Conservation (phyloP, 2,888 invertebrate genomes). For the Protula sp. region DNA sequence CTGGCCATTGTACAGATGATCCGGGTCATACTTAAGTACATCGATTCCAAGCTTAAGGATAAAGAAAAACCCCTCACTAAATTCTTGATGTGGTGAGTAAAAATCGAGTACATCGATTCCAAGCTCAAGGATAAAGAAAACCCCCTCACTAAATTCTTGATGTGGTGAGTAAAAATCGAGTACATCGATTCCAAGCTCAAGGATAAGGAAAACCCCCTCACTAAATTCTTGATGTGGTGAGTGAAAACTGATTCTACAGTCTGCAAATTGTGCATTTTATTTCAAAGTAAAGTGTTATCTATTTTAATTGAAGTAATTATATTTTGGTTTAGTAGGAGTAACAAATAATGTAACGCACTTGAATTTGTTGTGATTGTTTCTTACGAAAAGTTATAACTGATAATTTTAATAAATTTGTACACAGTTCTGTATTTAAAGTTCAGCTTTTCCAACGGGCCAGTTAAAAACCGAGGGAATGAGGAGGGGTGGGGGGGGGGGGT, state of each 20-base stretch:
- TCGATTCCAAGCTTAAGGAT: slow-evolving; percentile 78
- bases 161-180: slow-evolving; percentile 56
- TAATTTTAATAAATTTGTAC: no score
- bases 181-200: neutral
- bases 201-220: slow-evolving; percentile 28
- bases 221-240: slow-evolving; percentile 48
- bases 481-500: neutral
- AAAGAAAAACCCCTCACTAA: slow-evolving; percentile 58
- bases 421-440: no score
- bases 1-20: slow-evolving; percentile 85
- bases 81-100: slow-evolving; percentile 46
- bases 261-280: no score
- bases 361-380: no score
- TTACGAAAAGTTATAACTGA: no score
- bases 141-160: slow-evolving; percentile 46
- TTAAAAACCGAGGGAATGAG: neutral
- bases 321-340: no score
- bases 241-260: slow-evolving; percentile 55
- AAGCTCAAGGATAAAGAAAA: slow-evolving; percentile 73
- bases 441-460: no score
- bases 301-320: no score
- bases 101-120: slow-evolving; percentile 75
- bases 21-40: slow-evolving; percentile 74
- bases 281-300: no score
- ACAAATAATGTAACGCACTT: no score